A percentile compares a stretch with the other conserved stretches of the same genome.
phyloP scores from a whole-genome alignment of 1,140 invertebrate species.

The Tetraneura akinire region DNA sequence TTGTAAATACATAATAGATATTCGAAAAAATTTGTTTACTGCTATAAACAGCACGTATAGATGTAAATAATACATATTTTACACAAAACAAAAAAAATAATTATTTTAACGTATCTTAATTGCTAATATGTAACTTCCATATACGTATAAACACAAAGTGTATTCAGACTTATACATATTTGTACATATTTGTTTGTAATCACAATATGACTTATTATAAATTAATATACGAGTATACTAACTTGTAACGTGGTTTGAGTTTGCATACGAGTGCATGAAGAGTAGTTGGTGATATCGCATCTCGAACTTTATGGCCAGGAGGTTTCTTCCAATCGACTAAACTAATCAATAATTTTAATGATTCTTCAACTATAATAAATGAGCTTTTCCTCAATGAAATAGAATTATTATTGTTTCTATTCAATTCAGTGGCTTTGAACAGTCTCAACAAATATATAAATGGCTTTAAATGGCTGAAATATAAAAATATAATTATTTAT shows the following conservation, averaged over 20 bases:
- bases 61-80: no score
- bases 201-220: neutral
- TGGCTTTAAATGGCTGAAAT: constrained; percentile 76
- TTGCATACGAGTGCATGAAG: constrained; percentile 84
- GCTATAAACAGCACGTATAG: no score
- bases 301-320: constrained; percentile 69
- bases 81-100: no score
- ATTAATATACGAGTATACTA: constrained; percentile 51
- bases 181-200: neutral
- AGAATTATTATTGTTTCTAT: constrained; percentile 61
- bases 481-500: neutral
- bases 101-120: no score
- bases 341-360: constrained; percentile 75
- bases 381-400: constrained; percentile 65
- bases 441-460: constrained; percentile 82
- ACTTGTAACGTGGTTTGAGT: constrained; percentile 78
- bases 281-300: constrained; percentile 78
- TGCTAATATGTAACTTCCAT: no score
- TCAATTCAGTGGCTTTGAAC: constrained; percentile 68
- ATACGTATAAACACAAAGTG: no score
- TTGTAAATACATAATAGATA: no score
- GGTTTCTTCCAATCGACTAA: constrained; percentile 59
- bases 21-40: no score
- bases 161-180: no score
- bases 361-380: constrained; percentile 72